Evolutionary conservation across 2,888 invertebrate genomes (phyloP), one percentile per base, ranked within the genome.

Genomic region (Pogonocherus hispidulus): DNA sequence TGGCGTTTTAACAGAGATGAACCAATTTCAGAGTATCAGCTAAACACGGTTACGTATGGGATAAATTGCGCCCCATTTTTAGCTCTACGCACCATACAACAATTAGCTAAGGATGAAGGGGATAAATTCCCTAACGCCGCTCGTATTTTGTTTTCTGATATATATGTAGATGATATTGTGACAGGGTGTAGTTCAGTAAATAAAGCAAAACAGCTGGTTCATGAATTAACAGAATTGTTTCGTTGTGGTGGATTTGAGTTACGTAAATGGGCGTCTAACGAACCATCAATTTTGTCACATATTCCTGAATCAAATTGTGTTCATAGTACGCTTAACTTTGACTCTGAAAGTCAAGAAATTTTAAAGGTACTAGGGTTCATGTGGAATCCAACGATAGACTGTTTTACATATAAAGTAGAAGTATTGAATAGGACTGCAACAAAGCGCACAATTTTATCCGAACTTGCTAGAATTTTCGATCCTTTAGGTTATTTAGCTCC

Each of bases 251-350:
- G 46, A 14, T 47, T 47, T 16, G n/a, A 52, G 27, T 23, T 52
- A n/a, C n/a, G 52, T 2, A 52, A 52, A n/a, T 52, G 27, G 52
- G 2, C 27, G 5, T 23, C n/a, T 27, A 52, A 52, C 8, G 52
- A 52, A 1, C 3, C 5, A n/a, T n/a, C n/a, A n/a, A n/a, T n/a
- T n/a, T n/a, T n/a, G n/a, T n/a, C n/a, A n/a, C n/a, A n/a, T n/a
- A n/a, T n/a, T n/a, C n/a, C n/a, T n/a, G n/a, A n/a, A n/a, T n/a
- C n/a, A n/a, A n/a, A n/a, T n/a, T n/a, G n/a, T n/a, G n/a, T n/a
- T n/a, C n/a, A n/a, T n/a, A n/a, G n/a, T n/a, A n/a, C n/a, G n/a
- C n/a, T n/a, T n/a, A n/a, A n/a, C n/a, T n/a, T n/a, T n/a, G n/a
- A n/a, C n/a, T n/a, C n/a, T n/a, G n/a, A n/a, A n/a, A n/a, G n/a